Conservation (phyloP, 2,797 vertebrate species). For the Enteromius fasciolatus region DNA sequence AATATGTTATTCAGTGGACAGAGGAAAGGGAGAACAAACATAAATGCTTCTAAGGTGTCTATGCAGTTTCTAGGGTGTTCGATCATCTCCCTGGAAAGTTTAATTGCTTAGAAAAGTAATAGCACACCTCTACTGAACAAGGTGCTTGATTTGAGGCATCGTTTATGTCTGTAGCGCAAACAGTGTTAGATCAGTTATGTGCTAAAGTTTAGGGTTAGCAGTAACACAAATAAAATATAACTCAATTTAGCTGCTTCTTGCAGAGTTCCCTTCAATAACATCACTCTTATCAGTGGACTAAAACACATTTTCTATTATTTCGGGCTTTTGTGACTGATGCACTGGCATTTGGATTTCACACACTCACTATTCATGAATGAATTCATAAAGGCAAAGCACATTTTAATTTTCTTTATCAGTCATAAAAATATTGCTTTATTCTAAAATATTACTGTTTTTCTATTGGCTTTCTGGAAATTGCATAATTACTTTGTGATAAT, state of each 20-base stretch:
- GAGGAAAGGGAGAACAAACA: neutral
- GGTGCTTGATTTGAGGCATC: neutral
- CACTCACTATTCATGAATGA: neutral
- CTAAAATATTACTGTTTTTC: neutral
- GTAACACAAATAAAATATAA: neutral
- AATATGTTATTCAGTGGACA: neutral
- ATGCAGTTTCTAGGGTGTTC: neutral
- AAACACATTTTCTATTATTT: neutral
- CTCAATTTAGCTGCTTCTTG: neutral
- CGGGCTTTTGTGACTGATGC: neutral
- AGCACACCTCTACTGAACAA: neutral
- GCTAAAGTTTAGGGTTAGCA: neutral
- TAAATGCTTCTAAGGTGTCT: neutral
- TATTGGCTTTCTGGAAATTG: neutral
- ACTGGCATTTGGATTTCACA: conserved; percentile 5
- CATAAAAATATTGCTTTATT: neutral
- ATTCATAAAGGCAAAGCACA: neutral
- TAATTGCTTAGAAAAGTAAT: neutral
- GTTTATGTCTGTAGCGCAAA: neutral
- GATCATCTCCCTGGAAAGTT: neutral
- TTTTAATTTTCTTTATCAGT: conserved; percentile 9
- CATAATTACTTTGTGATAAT: neutral
- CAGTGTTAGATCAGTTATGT: neutral
- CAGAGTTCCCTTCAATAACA: neutral
- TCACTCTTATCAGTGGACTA: conserved; percentile 4